phyloP scores from a whole-genome alignment of 2,113 vertebrate species.

The Menidia beryllina region DNA sequence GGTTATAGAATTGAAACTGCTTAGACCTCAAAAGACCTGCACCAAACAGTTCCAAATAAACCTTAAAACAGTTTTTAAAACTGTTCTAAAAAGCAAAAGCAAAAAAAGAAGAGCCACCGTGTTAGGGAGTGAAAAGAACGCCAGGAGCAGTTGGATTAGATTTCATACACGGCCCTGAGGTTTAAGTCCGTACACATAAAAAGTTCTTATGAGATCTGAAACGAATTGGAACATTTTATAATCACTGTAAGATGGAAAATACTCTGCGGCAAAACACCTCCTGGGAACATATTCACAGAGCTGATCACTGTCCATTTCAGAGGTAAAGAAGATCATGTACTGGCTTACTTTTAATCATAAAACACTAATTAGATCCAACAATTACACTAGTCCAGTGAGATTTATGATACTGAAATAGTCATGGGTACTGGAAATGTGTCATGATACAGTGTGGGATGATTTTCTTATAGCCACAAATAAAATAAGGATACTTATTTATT shows the following conservation, averaged over 20 bases:
- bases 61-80: too few species aligned
- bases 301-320: slow-evolving; percentile 44
- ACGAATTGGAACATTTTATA: slow-evolving; percentile 14
- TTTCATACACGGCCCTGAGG: background rate
- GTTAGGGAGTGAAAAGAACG: too few species aligned
- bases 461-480: slow-evolving; percentile 11
- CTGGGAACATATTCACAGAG: slow-evolving; percentile 1
- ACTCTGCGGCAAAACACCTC: background rate
- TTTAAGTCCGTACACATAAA: slow-evolving; percentile 1
- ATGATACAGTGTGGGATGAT: slow-evolving; percentile 8
- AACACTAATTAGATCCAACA: slow-evolving; percentile 66
- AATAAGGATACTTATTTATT: background rate
- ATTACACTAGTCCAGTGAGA: slow-evolving; percentile 65
- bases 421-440: slow-evolving; percentile 33
- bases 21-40: too few species aligned
- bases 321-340: slow-evolving; percentile 46
- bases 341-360: slow-evolving; percentile 52
- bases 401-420: slow-evolving; percentile 34
- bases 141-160: background rate
- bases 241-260: background rate
- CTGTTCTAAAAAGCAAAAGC: background rate
- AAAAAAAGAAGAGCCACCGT: background rate
- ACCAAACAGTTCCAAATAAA: too few species aligned
- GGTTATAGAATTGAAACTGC: background rate
- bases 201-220: slow-evolving; percentile 7